Evolutionary conservation across 1,140 invertebrate species (phyloP), one percentile per base, ranked within the genome.

Genomic region (Cheumatopsyche charites): DNA sequence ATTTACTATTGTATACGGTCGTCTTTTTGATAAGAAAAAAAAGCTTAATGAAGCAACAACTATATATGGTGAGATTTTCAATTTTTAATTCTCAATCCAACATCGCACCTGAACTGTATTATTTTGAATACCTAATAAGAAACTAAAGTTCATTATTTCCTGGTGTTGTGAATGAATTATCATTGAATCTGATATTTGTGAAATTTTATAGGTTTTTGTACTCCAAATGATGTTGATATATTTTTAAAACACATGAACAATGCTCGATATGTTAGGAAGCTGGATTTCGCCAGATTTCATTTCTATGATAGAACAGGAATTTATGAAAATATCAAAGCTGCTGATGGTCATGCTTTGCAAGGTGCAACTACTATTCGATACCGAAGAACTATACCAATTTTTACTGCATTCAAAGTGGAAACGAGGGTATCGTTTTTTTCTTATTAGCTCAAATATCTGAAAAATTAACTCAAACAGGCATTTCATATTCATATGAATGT

Each of bases 161-260:
- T 62, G 58, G 4, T 13, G 5, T 49, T 61, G 17, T 12, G 9
- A 25, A 29, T 61, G 11, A 15, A 41, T 36, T 7, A 15, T 43
- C 9, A 29, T 11, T 13, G 42, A 41, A 42, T 52, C 23, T 71
- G 21, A 55, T 4, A 71, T 70, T 58, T 13, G 45, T 69, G 42
- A 77, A 25, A 12, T 25, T 12, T 83, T 78, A 21, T 71, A 92
- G 90, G 91, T 0, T 83, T 94, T 15, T 94, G 92, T 75, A 90
- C 88, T 3, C 91, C 91, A 0, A 91, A 92, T 79, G 93, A 95
- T 79, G 85, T 94, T 13, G 93, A 95, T 78, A 87, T 92, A 49
- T 88, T 92, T 62, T 81, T 93, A 0, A 84, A 85, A 1, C 93
- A 95, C 79, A 95, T 95, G 93, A 95, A 95, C 79, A 95, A 95